Base-by-base conservation (phyloP, 2,888 invertebrate genomes). In the Tipula unca region DNA sequence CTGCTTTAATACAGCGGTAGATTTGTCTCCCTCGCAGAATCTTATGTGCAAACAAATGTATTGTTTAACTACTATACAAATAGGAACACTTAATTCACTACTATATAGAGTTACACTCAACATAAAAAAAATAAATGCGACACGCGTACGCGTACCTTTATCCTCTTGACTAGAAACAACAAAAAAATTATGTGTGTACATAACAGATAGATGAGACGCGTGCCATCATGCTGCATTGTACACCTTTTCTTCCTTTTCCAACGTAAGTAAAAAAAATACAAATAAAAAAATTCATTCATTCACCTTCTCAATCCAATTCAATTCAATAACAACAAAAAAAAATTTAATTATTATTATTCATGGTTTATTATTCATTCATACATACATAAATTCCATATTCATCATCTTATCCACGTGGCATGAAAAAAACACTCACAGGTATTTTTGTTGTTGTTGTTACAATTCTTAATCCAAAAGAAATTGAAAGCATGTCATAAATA, bases 341-440 rank as follows among this genome's bases (percentile, higher is more conserved):
- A 3, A 69, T 25, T 69, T 25, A 69, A 69, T 25, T 69, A 69
- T 25, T 69, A 69, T 69, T 25, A 69, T 69, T 69, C 48, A 48
- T 17, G 5, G 48, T 48, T 48, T 48, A 48, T 48, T 48, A 48
- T 48, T 48, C 69, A 69, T 69, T 69, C 69, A 69, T 48, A 48
- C 14, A 48, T 48, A 48, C 13, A 48, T 69, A 69, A 69, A 69
- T 69, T 20, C 69, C 69, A 69, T 69, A 69, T 69, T 69, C 69
- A 69, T 69, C 69, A 69, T 69, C 14, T 69, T 69, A 69, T 69
- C 69, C 69, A 69, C 69, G 69, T 69, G 69, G 69, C 69, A 69
- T 10, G 10, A 69, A 69, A 69, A 39, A 69, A 69, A 69, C 69
- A 25, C 54, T 20, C 20, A 54, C 69, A 69, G 69, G 69, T 69